Evolutionary conservation across 2,113 vertebrate species (phyloP).

Genomic region (Motacilla alba): DNA sequence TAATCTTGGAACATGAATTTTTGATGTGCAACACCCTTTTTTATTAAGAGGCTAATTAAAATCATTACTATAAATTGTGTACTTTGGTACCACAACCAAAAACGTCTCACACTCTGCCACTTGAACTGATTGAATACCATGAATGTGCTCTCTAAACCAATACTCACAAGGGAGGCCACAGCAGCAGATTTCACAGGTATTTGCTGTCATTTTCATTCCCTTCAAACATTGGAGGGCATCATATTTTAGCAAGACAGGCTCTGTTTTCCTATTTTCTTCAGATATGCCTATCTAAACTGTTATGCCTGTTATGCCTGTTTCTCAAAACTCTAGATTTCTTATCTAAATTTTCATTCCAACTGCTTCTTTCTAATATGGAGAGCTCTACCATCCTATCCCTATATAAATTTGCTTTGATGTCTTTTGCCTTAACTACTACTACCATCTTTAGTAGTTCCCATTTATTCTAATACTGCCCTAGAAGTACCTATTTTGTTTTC

Average conservation of each 20-base stretch:
- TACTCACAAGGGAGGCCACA: background rate
- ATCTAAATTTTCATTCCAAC: background rate
- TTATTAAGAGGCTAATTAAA: background rate
- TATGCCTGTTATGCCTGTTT: background rate
- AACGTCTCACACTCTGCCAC: background rate
- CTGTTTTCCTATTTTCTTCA: background rate
- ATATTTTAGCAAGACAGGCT: background rate
- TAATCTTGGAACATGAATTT: background rate
- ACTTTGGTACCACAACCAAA: background rate
- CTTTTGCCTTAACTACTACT: background rate
- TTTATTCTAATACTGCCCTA: background rate
- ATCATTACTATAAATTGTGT: background rate
- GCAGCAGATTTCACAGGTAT: background rate
- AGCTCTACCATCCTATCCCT: background rate
- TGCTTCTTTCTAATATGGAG: background rate
- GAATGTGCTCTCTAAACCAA: background rate
- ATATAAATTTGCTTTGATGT: background rate
- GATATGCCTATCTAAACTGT: background rate
- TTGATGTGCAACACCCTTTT: background rate
- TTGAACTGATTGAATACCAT: background rate
- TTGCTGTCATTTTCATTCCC: background rate
- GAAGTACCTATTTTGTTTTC: background rate
- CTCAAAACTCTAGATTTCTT: background rate
- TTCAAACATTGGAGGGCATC: background rate
- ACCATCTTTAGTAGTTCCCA: background rate